Evolutionary conservation across 2,113 vertebrate species (phyloP), one percentile per base, ranked within the genome.

Genomic region (Cyprinodon brontotheroides): DNA sequence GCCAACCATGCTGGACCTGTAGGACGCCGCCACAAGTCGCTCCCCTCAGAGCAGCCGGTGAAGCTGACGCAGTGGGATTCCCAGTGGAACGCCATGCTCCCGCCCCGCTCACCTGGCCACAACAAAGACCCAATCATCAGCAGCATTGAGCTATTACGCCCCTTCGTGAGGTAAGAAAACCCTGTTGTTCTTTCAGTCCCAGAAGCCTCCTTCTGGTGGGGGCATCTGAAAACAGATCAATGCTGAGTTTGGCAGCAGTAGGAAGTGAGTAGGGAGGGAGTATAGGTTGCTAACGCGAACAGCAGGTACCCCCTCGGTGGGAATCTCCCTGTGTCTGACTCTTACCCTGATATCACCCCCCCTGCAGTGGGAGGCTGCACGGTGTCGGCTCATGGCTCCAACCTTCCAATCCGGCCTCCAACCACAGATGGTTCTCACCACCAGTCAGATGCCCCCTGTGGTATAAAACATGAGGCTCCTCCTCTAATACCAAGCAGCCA

Each of bases 321-420:
- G 81, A 43, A 9, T 88, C 70, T 77, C 63, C n/a, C 59, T 72
- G 78, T 86, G 80, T 84, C 48, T 75, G 79, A 37, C 53, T 48
- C 60, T 77, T 68, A 86, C 11, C 29, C 71, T 80, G 61, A 71
- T 69, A 80, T 78, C 63, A 11, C 73, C 62, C 86, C 88, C 61
- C 61, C 2, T 78, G 47, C 53, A 98, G 97, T 70, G n/a, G 97
- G 97, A 82, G 98, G 98, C 89, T 98, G 97, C 92, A 98, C 98
- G 41, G 95, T 99, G 84, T 96, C 95, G 22, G 97, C 94, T 84
- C 92, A 96, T 69, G 97, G 97, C 73, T 95, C 92, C 89, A 96
- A 96, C 90, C 91, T 99, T n/a, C 78, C 95, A 97, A 86, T 97
- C 96, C 3, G 96, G 96, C 75, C 96, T 94, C 77, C 94, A 95